Evolutionary conservation across 2,888 invertebrate species (phyloP).

Genomic region (Drosophila yooni): DNA sequence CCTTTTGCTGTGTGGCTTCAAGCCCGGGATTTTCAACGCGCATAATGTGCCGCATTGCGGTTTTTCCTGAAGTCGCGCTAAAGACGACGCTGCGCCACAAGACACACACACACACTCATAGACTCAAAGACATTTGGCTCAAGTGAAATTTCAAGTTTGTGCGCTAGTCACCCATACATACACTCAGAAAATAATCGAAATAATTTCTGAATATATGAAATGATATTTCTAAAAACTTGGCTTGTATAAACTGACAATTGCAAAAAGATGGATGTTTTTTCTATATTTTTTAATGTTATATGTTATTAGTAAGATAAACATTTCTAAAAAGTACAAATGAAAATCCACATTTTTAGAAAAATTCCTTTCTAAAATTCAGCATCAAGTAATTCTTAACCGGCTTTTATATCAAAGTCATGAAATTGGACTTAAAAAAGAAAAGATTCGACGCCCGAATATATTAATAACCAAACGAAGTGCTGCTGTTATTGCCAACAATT

Average conservation of each 20-base stretch:
- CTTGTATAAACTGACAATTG: not conserved
- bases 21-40: conserved; percentile 71
- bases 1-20: conserved; percentile 56
- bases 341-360: not conserved
- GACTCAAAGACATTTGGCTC: conserved; percentile 37
- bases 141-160: conserved; percentile 51
- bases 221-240: not conserved
- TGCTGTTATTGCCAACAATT: no score
- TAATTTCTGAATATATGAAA: not conserved
- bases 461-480: not conserved
- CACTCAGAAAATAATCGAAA: not conserved
- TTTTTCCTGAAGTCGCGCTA: conserved; percentile 68
- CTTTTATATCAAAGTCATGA: not conserved
- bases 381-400: not conserved
- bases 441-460: not conserved
- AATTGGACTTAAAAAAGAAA: not conserved
- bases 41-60: conserved; percentile 83
- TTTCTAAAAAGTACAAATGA: not conserved
- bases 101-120: conserved; percentile 34
- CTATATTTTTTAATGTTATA: not conserved
- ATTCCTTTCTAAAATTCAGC: not conserved
- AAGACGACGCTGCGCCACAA: conserved; percentile 60
- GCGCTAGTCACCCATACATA: conserved; percentile 27
- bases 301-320: not conserved
- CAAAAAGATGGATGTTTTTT: not conserved